Evolutionary conservation across 92 coral and sea anemone species (phyloP).

Genomic region (Zoanthus gigantus): DNA sequence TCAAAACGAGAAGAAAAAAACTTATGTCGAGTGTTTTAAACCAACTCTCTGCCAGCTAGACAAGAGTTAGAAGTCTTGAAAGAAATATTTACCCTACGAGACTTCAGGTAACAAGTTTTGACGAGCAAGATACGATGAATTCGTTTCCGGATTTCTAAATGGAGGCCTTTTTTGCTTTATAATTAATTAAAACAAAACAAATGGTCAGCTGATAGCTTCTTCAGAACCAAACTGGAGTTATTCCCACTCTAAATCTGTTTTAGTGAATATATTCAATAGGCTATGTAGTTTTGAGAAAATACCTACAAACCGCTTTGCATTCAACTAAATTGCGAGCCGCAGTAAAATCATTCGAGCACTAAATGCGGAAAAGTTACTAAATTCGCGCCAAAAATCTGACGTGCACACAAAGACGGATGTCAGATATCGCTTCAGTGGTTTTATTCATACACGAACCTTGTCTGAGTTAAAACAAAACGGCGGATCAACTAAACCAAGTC

Average conservation of each 20-base stretch:
- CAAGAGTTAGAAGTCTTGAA: neutral
- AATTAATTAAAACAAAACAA: neutral
- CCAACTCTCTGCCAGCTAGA: neutral
- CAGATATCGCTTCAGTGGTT: neutral
- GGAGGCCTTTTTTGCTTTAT: neutral
- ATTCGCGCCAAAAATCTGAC: conserved; percentile 44
- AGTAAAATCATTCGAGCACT: conserved; percentile 1
- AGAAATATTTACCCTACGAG: neutral
- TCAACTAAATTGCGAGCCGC: neutral
- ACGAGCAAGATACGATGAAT: neutral
- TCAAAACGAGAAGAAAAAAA: neutral
- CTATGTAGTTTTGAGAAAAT: neutral
- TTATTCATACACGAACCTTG: neutral
- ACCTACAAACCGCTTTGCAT: neutral
- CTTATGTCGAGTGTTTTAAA: neutral
- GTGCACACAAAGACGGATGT: neutral
- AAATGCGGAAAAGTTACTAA: conserved; percentile 28
- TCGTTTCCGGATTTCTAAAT: conserved; percentile 43
- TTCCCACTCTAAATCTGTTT: neutral
- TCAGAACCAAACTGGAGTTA: neutral
- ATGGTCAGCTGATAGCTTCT: neutral
- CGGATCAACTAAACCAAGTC: neutral
- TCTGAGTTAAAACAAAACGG: neutral
- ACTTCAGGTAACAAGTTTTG: neutral
- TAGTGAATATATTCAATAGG: neutral